Percentiles rank a stretch among this genome's conserved stretches.
These are phyloP conservation scores for Dicrurus megarhynchus DNA, from an alignment of 2,113 vertebrate species.

Conservation along the genomic window DNA sequence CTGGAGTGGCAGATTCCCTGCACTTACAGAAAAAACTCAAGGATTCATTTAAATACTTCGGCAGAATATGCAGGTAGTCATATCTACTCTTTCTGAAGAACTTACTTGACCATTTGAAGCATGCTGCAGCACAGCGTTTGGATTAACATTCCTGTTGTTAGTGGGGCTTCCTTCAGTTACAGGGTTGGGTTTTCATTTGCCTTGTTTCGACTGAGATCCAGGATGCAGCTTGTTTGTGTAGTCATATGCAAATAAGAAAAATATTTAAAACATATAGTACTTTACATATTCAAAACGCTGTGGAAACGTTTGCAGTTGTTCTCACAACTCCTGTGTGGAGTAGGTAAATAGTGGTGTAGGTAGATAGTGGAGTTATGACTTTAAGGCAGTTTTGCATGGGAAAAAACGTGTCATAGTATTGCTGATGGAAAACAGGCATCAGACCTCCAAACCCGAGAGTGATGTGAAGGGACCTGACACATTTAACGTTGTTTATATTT, in stretches of 20 bases:
- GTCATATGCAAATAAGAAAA: not conserved
- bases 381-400: not conserved
- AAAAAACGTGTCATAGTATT: not conserved
- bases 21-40: not conserved
- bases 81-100: not conserved
- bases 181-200: not conserved
- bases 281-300: conserved; percentile 1
- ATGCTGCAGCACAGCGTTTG: not conserved
- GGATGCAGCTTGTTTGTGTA: not conserved
- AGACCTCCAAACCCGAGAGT: not conserved
- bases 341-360: not conserved
- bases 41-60: not conserved
- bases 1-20: not conserved
- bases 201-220: not conserved
- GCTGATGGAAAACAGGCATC: not conserved
- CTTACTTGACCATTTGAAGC: not conserved
- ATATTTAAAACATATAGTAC: not conserved
- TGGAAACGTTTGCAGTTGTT: not conserved
- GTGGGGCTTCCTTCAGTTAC: not conserved
- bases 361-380: not conserved
- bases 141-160: not conserved
- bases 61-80: not conserved
- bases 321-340: not conserved
- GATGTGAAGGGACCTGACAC: not conserved
- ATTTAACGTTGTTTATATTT: not conserved